Evolutionary conservation across 2,113 vertebrate genomes (phyloP).

Genomic region (Castor canadensis): DNA sequence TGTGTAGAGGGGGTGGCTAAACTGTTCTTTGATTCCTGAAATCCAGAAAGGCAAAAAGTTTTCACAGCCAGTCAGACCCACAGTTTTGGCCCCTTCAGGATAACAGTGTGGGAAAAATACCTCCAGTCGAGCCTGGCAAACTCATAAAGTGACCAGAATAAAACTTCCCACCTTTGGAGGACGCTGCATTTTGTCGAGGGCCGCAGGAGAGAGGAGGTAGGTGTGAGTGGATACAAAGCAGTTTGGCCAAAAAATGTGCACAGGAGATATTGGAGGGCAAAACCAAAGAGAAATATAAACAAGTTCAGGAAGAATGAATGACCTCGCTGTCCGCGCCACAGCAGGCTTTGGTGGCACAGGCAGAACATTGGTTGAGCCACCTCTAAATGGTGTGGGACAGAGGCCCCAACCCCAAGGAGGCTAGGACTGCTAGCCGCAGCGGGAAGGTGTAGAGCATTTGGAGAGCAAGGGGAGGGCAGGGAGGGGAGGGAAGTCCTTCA

Average conservation of each 20-base stretch:
- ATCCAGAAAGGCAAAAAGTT: not conserved
- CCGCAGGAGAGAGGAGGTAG: too few relatives aligned
- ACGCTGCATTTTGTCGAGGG: not conserved
- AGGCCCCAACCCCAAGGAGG: not conserved
- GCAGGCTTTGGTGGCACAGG: accelerated
- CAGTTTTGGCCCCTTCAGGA: not conserved
- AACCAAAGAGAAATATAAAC: not conserved
- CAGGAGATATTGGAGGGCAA: too few relatives aligned
- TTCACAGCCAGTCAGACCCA: not conserved
- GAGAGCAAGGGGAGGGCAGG: not conserved
- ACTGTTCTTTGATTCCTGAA: not conserved
- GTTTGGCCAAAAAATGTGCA: not conserved
- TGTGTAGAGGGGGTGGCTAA: not conserved
- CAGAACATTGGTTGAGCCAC: not conserved
- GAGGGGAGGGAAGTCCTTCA: not conserved
- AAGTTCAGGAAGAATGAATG: not conserved
- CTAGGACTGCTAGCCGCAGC: not conserved
- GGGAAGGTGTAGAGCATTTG: not conserved
- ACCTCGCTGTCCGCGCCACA: not conserved
- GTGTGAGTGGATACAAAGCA: not conserved
- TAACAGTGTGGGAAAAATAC: not conserved
- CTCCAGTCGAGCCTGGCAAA: not conserved
- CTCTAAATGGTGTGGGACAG: not conserved
- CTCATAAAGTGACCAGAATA: not conserved
- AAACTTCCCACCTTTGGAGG: not conserved